A percentile compares a stretch with the other conserved stretches of the same genome.
phyloP scores from a whole-genome alignment of 2,113 vertebrate species.

The Gobius niger region DNA sequence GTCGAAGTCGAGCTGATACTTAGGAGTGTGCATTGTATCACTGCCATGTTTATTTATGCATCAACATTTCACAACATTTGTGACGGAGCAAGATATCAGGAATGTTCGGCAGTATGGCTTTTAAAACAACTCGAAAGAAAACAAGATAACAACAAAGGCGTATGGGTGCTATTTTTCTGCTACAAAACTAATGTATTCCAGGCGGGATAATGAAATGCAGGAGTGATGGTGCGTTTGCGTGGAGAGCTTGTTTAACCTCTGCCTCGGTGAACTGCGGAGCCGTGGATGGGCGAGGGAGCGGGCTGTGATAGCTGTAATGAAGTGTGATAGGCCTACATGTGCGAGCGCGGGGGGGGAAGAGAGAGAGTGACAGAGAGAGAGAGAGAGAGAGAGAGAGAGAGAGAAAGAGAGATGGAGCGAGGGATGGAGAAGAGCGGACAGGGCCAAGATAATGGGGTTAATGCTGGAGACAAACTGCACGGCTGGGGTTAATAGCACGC shows the following conservation, averaged over 20 bases:
- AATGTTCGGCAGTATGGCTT: no score
- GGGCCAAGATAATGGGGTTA: conserved; percentile 67
- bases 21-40: no score
- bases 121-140: no score
- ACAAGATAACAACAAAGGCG: no score
- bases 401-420: neutral
- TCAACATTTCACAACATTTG: no score
- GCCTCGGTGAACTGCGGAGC: conserved; percentile 56
- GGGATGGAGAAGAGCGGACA: neutral
- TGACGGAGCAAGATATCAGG: no score
- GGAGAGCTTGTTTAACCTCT: conserved; percentile 63
- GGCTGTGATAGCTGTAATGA: conserved; percentile 29
- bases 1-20: no score
- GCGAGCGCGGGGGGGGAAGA: neutral
- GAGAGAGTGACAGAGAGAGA: neutral
- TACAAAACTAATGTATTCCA: neutral
- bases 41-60: no score
- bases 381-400: no score
- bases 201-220: neutral
- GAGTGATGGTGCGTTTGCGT: neutral
- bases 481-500: conserved; percentile 66
- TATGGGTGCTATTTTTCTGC: neutral
- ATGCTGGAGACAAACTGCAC: conserved; percentile 62
- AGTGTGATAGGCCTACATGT: neutral
- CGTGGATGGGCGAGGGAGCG: conserved; percentile 57